Percentiles rank a stretch among this genome's conserved stretches.
Evolutionary conservation across 2,113 vertebrate genomes (phyloP).

Genomic region (Aythya baeri): DNA sequence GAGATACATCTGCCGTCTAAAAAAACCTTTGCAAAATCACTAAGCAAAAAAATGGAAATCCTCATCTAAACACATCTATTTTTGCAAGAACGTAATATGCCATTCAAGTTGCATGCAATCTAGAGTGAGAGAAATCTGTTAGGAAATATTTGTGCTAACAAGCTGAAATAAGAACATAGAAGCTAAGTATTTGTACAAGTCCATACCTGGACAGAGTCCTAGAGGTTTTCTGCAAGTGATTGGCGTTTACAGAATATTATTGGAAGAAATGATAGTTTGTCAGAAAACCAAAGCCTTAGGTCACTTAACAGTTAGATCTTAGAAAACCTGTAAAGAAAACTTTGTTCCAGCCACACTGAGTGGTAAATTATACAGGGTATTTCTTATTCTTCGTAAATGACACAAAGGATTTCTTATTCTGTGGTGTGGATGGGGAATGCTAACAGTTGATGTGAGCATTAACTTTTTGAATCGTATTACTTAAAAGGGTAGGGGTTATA

Average conservation of each 20-base stretch:
- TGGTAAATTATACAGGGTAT: slow-evolving; percentile 43
- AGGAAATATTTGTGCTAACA: not conserved
- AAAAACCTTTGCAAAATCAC: not conserved
- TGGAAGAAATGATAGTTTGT: not conserved
- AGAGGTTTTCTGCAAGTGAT: not conserved
- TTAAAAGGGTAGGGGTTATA: slow-evolving; percentile 15
- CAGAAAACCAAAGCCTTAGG: not conserved
- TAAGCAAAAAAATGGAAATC: not conserved
- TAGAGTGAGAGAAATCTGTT: not conserved
- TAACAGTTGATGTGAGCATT: slow-evolving; percentile 57
- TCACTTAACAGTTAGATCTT: not conserved
- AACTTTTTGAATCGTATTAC: slow-evolving; percentile 58
- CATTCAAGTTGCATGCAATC: not conserved
- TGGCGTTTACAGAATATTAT: not conserved
- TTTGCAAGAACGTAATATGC: not conserved
- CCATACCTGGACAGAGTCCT: not conserved
- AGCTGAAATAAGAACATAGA: not conserved
- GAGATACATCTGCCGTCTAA: slow-evolving; percentile 30
- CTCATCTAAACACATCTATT: not conserved
- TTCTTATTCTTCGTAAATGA: slow-evolving; percentile 46
- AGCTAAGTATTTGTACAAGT: not conserved
- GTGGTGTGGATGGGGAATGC: slow-evolving; percentile 18
- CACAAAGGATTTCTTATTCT: slow-evolving; percentile 19
- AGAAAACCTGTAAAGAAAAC: slow-evolving; percentile 7
- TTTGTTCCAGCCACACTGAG: not conserved